Percentiles rank a stretch among this genome's conserved stretches.
These are phyloP conservation scores for Porites divaricata DNA, from an alignment of 92 coral and sea anemone species.

Conservation along the genomic window DNA sequence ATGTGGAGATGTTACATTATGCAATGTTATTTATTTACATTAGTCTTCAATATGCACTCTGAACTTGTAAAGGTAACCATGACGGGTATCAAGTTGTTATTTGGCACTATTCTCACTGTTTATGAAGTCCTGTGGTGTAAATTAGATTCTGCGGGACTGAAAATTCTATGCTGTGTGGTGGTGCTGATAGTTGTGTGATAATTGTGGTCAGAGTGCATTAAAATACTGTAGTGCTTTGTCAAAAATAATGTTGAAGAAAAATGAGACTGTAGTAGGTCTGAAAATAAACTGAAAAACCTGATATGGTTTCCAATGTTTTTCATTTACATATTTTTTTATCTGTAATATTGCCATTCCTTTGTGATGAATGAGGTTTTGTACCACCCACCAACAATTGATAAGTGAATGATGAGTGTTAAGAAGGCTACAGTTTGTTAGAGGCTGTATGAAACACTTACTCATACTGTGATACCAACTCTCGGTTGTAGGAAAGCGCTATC, in stretches of 20 bases:
- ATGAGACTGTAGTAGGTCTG: not conserved
- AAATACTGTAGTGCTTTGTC: not conserved
- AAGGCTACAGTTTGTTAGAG: no score
- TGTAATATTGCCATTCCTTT: no score
- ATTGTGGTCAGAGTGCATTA: not conserved
- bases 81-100: not conserved
- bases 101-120: constrained; percentile 26
- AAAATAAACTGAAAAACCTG: not conserved
- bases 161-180: not conserved
- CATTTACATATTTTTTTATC: no score
- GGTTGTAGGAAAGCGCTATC: no score
- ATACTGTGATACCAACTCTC: no score
- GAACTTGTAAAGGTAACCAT: not conserved
- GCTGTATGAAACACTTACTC: no score
- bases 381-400: no score
- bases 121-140: constrained; percentile 61
- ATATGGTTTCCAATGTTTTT: no score
- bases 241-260: not conserved
- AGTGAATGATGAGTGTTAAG: no score
- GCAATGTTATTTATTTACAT: not conserved
- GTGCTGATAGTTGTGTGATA: not conserved
- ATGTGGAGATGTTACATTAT: no score
- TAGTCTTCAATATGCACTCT: not conserved
- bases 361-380: no score
- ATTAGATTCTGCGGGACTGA: constrained; percentile 17